Evolutionary conservation across 2,113 vertebrate genomes (phyloP).

Genomic region (Corythaixoides concolor): DNA sequence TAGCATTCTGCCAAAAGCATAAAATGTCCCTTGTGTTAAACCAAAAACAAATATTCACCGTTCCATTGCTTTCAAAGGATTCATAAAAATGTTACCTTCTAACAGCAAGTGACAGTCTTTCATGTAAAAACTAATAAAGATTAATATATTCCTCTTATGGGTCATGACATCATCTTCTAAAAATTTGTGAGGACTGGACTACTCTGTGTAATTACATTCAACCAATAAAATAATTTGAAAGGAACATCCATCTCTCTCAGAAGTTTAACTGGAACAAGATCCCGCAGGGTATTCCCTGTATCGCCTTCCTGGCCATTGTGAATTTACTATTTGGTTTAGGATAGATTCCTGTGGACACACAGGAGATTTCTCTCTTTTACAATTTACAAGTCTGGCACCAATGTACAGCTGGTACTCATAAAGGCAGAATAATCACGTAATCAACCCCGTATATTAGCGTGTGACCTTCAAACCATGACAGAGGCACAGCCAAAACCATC

Average conservation of each 20-base stretch:
- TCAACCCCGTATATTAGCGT: background rate
- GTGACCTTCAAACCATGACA: background rate
- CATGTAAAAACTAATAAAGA: background rate
- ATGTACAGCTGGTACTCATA: background rate
- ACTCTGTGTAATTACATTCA: background rate
- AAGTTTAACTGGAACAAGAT: background rate
- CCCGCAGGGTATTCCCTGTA: background rate
- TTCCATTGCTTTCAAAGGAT: background rate
- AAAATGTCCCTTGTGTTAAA: background rate
- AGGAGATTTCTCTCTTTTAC: background rate
- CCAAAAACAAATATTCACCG: background rate
- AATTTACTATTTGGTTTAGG: background rate
- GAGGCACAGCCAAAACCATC: background rate
- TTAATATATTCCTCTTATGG: background rate
- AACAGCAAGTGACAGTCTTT: background rate
- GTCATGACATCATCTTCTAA: background rate
- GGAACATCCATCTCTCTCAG: background rate
- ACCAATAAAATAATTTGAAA: background rate
- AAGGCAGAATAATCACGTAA: background rate
- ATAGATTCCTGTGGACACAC: background rate
- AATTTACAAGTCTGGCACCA: background rate
- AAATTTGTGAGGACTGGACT: background rate
- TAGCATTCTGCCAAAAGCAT: background rate
- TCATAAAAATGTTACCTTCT: background rate
- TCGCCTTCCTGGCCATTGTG: background rate